A percentile compares a stretch with the other conserved stretches of the same genome.
Evolutionary conservation across 2,888 invertebrate genomes (phyloP).

Genomic region (Papilio protenor): DNA sequence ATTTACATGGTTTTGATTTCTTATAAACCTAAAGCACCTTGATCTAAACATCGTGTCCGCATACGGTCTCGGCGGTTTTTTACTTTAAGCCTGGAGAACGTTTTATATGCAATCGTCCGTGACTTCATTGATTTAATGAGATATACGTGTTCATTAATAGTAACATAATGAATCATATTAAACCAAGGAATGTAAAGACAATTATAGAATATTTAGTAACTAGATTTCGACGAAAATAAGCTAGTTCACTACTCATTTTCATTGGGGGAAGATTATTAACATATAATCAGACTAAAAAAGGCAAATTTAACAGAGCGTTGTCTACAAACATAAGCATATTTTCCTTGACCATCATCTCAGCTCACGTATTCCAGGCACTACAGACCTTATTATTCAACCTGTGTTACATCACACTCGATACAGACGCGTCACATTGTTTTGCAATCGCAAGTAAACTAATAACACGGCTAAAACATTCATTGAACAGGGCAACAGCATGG

Average conservation of each 20-base stretch:
- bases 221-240: background rate
- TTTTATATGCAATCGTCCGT: constrained; percentile 21
- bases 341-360: background rate
- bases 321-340: background rate
- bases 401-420: constrained; percentile 7
- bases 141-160: constrained; percentile 30
- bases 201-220: background rate
- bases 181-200: background rate
- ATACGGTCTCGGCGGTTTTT: constrained; percentile 2
- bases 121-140: constrained; percentile 35
- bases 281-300: no score
- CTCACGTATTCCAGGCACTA: background rate
- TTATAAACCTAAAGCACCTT: background rate
- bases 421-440: constrained; percentile 28
- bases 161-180: background rate
- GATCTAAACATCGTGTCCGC: background rate
- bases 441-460: constrained; percentile 11
- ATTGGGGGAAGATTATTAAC: background rate
- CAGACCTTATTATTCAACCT: background rate
- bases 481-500: constrained; percentile 62
- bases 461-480: constrained; percentile 55
- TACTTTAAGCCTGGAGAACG: constrained; percentile 4
- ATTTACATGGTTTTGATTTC: background rate
- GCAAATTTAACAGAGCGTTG: no score
- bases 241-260: background rate